Evolutionary conservation across 2,113 vertebrate genomes (phyloP).

Genomic region (Anguilla japonica): DNA sequence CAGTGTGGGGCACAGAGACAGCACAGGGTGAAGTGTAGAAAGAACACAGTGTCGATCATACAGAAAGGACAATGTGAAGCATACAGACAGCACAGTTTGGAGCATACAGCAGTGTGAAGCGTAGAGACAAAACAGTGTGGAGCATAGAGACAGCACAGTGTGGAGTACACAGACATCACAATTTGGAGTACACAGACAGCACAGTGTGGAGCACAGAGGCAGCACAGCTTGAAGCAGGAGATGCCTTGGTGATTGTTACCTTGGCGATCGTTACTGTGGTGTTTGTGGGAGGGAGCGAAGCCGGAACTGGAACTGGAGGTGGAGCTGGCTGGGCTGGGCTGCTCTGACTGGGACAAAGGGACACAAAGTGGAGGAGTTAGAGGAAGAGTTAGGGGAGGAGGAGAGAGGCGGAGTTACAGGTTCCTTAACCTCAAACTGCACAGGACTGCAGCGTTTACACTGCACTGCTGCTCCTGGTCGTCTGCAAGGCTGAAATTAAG

Average conservation of each 20-base stretch:
- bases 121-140: background rate
- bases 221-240: background rate
- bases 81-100: no score
- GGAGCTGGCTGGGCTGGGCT: constrained; percentile 92
- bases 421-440: background rate
- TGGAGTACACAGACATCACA: background rate
- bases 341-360: constrained; percentile 75
- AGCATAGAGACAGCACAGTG: background rate
- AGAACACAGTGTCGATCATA: background rate
- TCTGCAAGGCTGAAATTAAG: no score
- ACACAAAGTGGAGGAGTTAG: background rate
- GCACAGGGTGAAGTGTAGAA: no score
- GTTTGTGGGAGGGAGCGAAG: constrained; percentile 84
- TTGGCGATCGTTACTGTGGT: constrained; percentile 80
- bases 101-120: no score
- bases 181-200: background rate
- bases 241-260: background rate
- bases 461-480: no score
- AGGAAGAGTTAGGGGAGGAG: background rate
- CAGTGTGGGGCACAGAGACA: no score
- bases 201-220: background rate
- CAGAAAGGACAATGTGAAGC: background rate
- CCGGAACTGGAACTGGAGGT: constrained; percentile 84
- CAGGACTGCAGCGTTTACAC: no score
- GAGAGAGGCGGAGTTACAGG: background rate